Percentiles rank a stretch among this genome's conserved stretches.
phyloP scores from a whole-genome alignment of 2,888 invertebrate genomes.

The Hartigia nigra region DNA sequence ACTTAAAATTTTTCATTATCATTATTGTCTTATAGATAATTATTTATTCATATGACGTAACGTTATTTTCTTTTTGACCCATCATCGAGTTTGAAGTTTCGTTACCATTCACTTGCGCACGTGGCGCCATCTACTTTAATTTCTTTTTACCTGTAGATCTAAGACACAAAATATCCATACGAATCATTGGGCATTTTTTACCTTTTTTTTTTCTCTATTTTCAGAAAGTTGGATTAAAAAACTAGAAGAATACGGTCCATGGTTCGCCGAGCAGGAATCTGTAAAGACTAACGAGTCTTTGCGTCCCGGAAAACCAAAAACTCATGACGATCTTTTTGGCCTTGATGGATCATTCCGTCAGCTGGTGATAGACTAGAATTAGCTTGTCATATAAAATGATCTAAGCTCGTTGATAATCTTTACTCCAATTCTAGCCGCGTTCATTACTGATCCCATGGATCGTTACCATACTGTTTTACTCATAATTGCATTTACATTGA shows the following conservation, averaged over 20 bases:
- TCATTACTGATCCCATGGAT: not conserved
- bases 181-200: not conserved
- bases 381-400: not conserved
- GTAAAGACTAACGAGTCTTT: slow-evolving; percentile 83
- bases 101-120: not conserved
- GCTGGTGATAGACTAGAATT: slow-evolving; percentile 79
- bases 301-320: slow-evolving; percentile 86
- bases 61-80: slow-evolving; percentile 35
- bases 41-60: not conserved
- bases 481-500: not conserved
- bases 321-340: slow-evolving; percentile 88
- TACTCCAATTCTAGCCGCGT: not conserved
- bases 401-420: not conserved
- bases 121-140: not conserved
- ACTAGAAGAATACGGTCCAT: slow-evolving; percentile 79
- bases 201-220: slow-evolving; percentile 33
- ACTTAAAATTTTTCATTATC: slow-evolving; percentile 9
- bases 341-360: slow-evolving; percentile 90
- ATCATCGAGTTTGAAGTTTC: not conserved
- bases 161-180: not conserved
- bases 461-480: not conserved
- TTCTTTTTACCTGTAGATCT: not conserved
- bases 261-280: slow-evolving; percentile 85
- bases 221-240: slow-evolving; percentile 84
- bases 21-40: not conserved